phyloP scores from a whole-genome alignment of 2,797 vertebrate species.

The Agapornis canus region DNA sequence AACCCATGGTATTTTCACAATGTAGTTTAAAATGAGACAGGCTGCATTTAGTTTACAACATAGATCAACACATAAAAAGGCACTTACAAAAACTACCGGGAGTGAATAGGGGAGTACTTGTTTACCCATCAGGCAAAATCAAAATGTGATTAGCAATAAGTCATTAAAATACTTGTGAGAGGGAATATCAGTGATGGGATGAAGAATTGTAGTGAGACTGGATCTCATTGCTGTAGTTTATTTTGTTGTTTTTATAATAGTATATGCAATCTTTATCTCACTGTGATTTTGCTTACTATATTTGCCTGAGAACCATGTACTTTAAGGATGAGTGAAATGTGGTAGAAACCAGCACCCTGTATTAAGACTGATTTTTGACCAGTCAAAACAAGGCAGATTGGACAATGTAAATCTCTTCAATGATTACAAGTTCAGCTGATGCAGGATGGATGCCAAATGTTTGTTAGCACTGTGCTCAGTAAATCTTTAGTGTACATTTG shows the following conservation, averaged over 20 bases:
- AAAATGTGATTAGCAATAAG: not conserved
- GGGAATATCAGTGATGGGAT: not conserved
- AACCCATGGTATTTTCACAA: not conserved
- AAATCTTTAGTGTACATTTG: not conserved
- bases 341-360: not conserved
- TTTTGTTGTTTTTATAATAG: not conserved
- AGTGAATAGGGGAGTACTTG: not conserved
- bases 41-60: not conserved
- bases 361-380: not conserved
- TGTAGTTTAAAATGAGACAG: not conserved
- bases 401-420: not conserved
- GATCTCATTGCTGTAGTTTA: not conserved
- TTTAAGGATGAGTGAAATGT: conserved; percentile 20
- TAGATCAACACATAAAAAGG: not conserved
- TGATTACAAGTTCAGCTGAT: conserved; percentile 28
- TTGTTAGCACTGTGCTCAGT: not conserved
- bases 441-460: conserved; percentile 26
- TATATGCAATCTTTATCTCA: not conserved
- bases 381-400: conserved; percentile 26
- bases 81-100: not conserved
- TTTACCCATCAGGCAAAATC: not conserved
- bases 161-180: not conserved
- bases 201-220: not conserved
- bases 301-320: not conserved
- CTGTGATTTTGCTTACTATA: not conserved